Base-by-base conservation (phyloP, 2,888 invertebrate species). In the Lepidonotus clava region DNA sequence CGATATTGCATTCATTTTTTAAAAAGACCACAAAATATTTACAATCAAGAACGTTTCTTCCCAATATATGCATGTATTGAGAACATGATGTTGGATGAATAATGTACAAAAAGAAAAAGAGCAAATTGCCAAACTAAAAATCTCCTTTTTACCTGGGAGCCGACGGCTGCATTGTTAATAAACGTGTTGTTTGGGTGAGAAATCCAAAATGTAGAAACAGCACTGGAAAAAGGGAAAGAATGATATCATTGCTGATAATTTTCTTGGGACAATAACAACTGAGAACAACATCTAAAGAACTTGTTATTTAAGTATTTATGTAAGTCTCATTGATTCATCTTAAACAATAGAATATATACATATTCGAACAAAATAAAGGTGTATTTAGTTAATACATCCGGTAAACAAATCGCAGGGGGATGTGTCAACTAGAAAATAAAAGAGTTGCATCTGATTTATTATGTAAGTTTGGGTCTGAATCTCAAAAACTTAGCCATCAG, bases 161-260 rank as follows among this genome's bases (percentile, higher is more conserved):
- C 91, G 8, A 89, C 90, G 8, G 90, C 91, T 0, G 88, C 89
- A 76, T 91, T 91, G 38, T 91, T 88, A 41, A 77, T 56, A 4
- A 90, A 46, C 38, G 36, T 46, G 18, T 88, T 90, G 67, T 88
- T 84, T 0, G 91, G 91, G 87, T 90, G 90, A 0, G 90, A 87
- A 11, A 91, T 90, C 90, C 90, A 91, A 56, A 87, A 91, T 1
- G 89, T 88, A 5, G 90, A 86, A 8, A 89, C 88, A 0, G 56
- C 71, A 2, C 90, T 90, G 87, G 0, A 85, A 85, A 46, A 14
- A 56, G 0, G 51, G 51, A 51, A 51, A 51, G n/a, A n/a, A n/a
- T n/a, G n/a, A n/a, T n/a, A n/a, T n/a, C n/a, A n/a, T n/a, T n/a
- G n/a, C n/a, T n/a, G n/a, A n/a, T n/a, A n/a, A n/a, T n/a, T n/a